Evolutionary conservation across 53 echinoderm and acorn worm genomes (phyloP).

Genomic region (Apostichopus leukothele): DNA sequence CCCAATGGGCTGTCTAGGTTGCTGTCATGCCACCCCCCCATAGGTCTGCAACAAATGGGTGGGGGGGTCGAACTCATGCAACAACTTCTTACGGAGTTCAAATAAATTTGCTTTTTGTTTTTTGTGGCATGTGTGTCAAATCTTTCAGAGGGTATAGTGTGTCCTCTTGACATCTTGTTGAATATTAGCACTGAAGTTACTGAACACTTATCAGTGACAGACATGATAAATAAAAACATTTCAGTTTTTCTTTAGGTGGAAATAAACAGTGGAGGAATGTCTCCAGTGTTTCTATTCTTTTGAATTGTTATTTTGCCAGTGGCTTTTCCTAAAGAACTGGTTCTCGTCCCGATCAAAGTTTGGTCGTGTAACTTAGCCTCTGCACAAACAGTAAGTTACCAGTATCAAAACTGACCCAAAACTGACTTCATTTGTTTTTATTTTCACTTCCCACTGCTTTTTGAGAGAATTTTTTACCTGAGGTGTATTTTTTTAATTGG

Average conservation of each 20-base stretch:
- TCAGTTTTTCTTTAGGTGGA: not conserved
- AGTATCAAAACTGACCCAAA: conserved; percentile 16
- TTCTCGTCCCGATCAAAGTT: not conserved
- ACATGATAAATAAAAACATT: no score
- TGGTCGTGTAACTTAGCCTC: not conserved
- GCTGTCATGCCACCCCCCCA: no score
- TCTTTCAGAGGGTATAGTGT: no score
- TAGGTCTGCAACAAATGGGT: no score
- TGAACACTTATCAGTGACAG: no score
- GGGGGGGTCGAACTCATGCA: no score
- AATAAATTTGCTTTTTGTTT: no score
- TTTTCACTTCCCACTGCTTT: not conserved
- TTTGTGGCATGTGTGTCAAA: no score
- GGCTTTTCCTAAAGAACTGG: not conserved
- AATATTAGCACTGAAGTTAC: no score
- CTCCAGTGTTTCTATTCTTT: not conserved
- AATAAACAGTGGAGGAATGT: not conserved
- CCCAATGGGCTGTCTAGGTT: no score
- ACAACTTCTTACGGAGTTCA: no score
- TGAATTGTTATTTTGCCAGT: not conserved
- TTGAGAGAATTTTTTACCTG: not conserved
- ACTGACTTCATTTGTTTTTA: not conserved
- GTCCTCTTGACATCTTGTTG: no score
- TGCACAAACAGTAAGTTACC: not conserved
- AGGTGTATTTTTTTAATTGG: conserved; percentile 31